phyloP scores from a whole-genome alignment of 2,888 invertebrate species.

The Lasioglossum marginatum region DNA sequence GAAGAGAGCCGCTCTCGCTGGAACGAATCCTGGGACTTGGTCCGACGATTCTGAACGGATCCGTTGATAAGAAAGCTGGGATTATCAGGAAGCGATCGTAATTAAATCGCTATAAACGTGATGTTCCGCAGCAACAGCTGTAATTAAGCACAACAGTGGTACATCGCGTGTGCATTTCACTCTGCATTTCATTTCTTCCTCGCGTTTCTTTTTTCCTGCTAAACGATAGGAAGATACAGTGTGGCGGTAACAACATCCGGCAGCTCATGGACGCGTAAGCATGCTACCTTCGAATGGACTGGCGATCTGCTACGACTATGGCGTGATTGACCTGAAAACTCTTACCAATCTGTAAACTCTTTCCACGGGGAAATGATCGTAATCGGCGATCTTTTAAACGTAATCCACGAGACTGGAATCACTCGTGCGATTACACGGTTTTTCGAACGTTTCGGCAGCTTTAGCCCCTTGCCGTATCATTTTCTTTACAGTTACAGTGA shows the following conservation, averaged over 20 bases:
- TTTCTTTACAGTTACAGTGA: too few relatives aligned
- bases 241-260: conserved; percentile 33
- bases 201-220: conserved; percentile 12
- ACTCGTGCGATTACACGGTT: not conserved
- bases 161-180: conserved; percentile 31
- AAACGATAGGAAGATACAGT: conserved; percentile 14
- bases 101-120: conserved; percentile 50
- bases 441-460: not conserved
- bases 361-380: not conserved
- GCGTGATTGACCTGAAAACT: not conserved
- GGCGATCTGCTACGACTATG: not conserved
- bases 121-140: not conserved
- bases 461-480: too few relatives aligned
- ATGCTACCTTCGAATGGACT: conserved; percentile 11
- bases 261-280: conserved; percentile 11
- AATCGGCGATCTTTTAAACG: not conserved
- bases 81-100: conserved; percentile 64
- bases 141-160: not conserved
- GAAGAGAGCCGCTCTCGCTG: not conserved
- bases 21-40: not conserved
- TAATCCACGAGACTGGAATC: not conserved
- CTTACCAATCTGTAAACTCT: not conserved
- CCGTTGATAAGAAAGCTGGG: conserved; percentile 34
- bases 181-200: not conserved
- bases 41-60: not conserved